Percentiles rank a stretch among this genome's conserved stretches.
Conservation (phyloP, 2,797 vertebrate species). For the Leptodactylus fallax region DNA sequence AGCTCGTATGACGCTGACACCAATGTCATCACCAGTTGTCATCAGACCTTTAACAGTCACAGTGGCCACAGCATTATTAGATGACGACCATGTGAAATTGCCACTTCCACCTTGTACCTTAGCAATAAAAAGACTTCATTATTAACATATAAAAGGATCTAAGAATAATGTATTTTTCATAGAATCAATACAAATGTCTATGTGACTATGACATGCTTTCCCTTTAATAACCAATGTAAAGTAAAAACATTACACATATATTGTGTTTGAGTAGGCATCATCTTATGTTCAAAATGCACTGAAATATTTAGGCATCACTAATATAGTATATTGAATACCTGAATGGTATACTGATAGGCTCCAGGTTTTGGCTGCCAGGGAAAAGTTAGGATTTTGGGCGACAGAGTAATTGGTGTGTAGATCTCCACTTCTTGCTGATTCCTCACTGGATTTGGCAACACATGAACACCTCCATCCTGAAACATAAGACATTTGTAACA, state of each 20-base stretch:
- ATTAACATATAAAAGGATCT: not conserved
- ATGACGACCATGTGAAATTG: conserved; percentile 92
- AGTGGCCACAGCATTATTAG: conserved; percentile 85
- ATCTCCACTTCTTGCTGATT: conserved; percentile 97
- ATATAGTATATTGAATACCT: conserved; percentile 75
- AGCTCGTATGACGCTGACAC: conserved; percentile 86
- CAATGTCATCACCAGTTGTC: conserved; percentile 88
- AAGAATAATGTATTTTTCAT: no score
- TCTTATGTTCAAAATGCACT: not conserved
- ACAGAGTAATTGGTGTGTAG: conserved; percentile 87
- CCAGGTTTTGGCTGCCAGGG: conserved; percentile 95
- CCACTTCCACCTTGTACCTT: conserved; percentile 93
- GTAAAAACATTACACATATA: not conserved
- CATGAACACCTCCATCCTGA: conserved; percentile 83
- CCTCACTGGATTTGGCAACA: conserved; percentile 81
- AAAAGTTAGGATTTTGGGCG: conserved; percentile 89
- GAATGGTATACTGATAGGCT: conserved; percentile 90
- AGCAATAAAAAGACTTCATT: not conserved
- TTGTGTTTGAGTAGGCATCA: not conserved
- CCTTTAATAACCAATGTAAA: not conserved
- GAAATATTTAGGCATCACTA: not conserved
- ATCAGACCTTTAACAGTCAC: conserved; percentile 92
- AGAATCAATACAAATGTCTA: no score
- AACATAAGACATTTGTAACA: conserved; percentile 55
- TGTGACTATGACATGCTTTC: no score